These are phyloP conservation scores for Conchocele bisecta DNA, from an alignment of 2,888 invertebrate genomes.

Conservation along the genomic window DNA sequence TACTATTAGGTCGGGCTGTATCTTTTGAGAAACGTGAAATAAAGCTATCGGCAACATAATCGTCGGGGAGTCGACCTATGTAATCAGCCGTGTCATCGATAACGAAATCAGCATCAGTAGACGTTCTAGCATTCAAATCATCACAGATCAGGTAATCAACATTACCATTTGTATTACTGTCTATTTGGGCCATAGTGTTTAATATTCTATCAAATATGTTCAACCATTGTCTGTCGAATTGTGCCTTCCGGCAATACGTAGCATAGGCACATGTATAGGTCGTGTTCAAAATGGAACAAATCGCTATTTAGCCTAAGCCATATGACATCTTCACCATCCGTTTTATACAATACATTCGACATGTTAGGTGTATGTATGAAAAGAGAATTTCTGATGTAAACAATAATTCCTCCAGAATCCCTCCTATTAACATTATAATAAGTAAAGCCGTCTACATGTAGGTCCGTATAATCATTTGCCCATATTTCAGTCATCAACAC, in stretches of 20 bases:
- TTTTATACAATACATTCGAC: no score
- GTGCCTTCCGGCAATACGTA: neutral
- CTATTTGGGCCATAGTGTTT: neutral
- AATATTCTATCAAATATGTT: neutral
- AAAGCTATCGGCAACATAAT: conserved; percentile 4
- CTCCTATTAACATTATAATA: neutral
- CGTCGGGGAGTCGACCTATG: neutral
- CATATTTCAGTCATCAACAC: conserved; percentile 5
- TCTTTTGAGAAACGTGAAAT: conserved; percentile 8
- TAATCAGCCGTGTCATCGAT: no score
- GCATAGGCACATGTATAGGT: neutral
- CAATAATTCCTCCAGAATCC: neutral
- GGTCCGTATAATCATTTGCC: neutral
- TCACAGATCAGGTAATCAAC: neutral
- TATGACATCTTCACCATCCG: no score
- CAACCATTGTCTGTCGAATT: neutral
- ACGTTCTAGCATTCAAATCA: no score
- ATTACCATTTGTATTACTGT: neutral
- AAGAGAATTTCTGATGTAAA: neutral
- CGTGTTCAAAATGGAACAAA: neutral
- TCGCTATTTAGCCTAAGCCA: neutral
- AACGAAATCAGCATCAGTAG: no score
- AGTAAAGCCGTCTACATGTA: neutral
- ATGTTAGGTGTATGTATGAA: no score
- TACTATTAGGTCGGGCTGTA: neutral